Evolutionary conservation across 2,797 vertebrate genomes (phyloP), one percentile per base, ranked within the genome.

Genomic region (Tenualosa ilisha): DNA sequence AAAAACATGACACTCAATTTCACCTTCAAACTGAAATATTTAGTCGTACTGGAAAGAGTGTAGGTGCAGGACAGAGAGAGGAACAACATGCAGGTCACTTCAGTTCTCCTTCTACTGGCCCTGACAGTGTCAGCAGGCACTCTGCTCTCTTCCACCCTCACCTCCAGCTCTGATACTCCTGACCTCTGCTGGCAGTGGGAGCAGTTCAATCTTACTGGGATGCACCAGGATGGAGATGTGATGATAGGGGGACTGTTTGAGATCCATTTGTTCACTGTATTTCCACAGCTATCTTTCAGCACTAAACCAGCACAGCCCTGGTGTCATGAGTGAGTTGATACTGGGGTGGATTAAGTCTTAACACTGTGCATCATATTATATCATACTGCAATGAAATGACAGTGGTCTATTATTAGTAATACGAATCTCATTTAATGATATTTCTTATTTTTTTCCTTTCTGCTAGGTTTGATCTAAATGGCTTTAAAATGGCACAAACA

Each of bases 251-350:
- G 31, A 31, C 31, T 31, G 31, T 31, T 31, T 31, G 31, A 31
- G 31, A 31, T 31, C 31, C 31, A 31, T 31, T 31, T 31, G 31
- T 31, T 31, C 31, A 31, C 31, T 0, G 31, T 31, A 31, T 31
- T 31, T 31, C 31, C 31, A 31, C 15, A 83, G 53, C 49, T 84
- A 22, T 84, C 75, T 56, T 94, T 93, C 68, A 92, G 85, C 22
- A 91, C 91, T 9, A 83, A 94, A 86, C 93, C 93, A 59, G 85
- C 87, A 7, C 89, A 91, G 24, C 92, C 86, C 17, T 86, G 56
- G 68, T 93, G 92, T 83, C 53, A 92, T 83, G 68, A 87, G 90
- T 92, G 75, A 90, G 91, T 83, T 53, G 56, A 72, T 0, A 79
- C 43, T 53, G 13, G 31, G 22, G 15, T 63, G 6, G 59, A 63